Base-by-base conservation (phyloP, 1,140 invertebrate species). In the Neodiprion lecontei region DNA sequence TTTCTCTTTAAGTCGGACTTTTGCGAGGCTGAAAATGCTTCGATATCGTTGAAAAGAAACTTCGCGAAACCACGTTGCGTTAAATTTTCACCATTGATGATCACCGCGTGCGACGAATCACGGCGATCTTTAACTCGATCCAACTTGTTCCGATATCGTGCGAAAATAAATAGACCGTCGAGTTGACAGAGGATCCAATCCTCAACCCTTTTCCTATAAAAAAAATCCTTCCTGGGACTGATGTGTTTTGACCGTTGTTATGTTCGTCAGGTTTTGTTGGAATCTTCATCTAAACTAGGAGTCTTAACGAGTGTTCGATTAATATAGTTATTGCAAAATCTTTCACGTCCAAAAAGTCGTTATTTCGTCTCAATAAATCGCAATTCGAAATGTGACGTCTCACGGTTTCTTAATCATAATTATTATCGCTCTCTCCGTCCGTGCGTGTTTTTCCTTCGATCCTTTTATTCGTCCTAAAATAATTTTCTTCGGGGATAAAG, bases 181-280 rank as follows among this genome's bases (percentile, higher is more conserved):
- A 21, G 50, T 28, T 7, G 69, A 69, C 10, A 76, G 17, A 47
- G 74, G 67, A 76, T 82, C 81, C 81, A 82, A 78, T 80, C 83
- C 78, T 49, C 78, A 81, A 75, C 23, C 61, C 61, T 21, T 66
- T 21, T 75, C 84, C 67, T 82, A 67, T 49, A 50, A 76, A 72
- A 73, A 74, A 78, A 74, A 72, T 75, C 84, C 67, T 82, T 82
- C 81, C 78, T 84, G 78, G 72, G 79, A 86, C 85, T 81, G 80
- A 83, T 83, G 53, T 88, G 82, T 78, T 83, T 81, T 81, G 81
- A 82, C 75, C 53, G 53, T 61, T 61, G 81, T 85, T 78, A 81
- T 84, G 80, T 84, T 85, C 80, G 79, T 82, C 82, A 79, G 80
- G 75, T 84, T 82, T 85, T 83, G 75, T 83, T 82, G 76, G 66